phyloP scores from a whole-genome alignment of 2,113 vertebrate species.

The Atractosteus spatula region DNA sequence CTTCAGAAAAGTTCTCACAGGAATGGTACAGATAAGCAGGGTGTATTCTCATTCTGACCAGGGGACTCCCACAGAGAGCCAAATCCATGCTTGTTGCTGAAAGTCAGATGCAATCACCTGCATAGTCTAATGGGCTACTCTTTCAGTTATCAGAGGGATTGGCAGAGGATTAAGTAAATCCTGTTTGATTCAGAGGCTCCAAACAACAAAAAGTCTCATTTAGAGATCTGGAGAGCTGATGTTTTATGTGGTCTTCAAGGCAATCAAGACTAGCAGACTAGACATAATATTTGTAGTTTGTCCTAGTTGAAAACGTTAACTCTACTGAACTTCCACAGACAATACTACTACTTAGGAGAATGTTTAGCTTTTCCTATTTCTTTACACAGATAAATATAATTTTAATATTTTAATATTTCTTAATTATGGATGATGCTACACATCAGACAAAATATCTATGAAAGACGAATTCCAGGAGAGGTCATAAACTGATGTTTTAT shows the following conservation, averaged over 20 bases:
- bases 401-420: too few species aligned
- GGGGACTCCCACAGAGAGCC: background rate
- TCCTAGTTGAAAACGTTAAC: too few species aligned
- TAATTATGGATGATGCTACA: too few species aligned
- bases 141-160: background rate
- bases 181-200: too few species aligned
- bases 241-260: background rate
- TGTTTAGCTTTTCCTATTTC: too few species aligned
- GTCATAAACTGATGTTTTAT: too few species aligned
- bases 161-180: background rate
- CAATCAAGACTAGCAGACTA: background rate
- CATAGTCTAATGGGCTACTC: background rate
- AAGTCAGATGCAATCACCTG: background rate
- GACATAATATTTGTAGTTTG: too few species aligned
- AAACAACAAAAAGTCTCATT: background rate
- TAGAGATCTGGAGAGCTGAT: background rate
- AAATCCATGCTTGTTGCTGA: background rate
- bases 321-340: too few species aligned
- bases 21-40: background rate
- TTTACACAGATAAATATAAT: too few species aligned
- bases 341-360: too few species aligned
- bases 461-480: too few species aligned
- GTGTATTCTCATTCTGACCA: background rate
- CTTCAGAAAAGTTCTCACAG: background rate
- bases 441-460: too few species aligned